Evolutionary conservation across 1,140 invertebrate genomes (phyloP), one percentile per base, ranked within the genome.

Genomic region (Hestina assimilis): DNA sequence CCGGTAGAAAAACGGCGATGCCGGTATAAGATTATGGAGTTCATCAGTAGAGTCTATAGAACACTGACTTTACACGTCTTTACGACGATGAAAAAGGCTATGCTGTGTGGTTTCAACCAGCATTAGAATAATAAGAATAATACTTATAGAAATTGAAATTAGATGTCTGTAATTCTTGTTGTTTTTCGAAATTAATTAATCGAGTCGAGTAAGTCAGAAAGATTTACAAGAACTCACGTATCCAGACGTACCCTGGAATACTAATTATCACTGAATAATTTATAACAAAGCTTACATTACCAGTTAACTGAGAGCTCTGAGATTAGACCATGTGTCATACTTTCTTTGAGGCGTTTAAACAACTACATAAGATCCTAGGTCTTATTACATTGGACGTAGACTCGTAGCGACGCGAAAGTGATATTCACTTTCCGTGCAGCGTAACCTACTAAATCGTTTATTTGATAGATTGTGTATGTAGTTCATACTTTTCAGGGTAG

Each of bases 391-490:
- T 33, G 28, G 45, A 15, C 23, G 9, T 47, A 21, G 2, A 33
- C 9, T 38, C 43, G 28, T 31, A 24, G 1, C 26, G 28, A 33
- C 11, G 45, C 14, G 45, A 47, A 47, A 47, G 45, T 47, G 45
- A 31, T 47, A 20, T 17, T 15, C 12, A 14, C 14, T 11, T 33
- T 9, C 24, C n/a, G 33, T 38, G 3, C 17, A 19, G 17, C 45
- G 33, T 47, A 47, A 47, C 26, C 45, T 48, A 48, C 28, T 48
- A 15, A 48, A 26, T 21, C 11, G 14, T 48, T 35, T 31, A 21
- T 9, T 48, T 33, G 19, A 17, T 38, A n/a, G n/a, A n/a, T n/a
- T n/a, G n/a, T n/a, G n/a, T n/a, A n/a, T n/a, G n/a, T n/a, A n/a
- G n/a, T n/a, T n/a, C n/a, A n/a, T n/a, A n/a, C n/a, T n/a, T n/a